A percentile compares a stretch with the other conserved stretches of the same genome.
Evolutionary conservation across 2,113 vertebrate genomes (phyloP).

Genomic region (Puntigrus tetrazona): DNA sequence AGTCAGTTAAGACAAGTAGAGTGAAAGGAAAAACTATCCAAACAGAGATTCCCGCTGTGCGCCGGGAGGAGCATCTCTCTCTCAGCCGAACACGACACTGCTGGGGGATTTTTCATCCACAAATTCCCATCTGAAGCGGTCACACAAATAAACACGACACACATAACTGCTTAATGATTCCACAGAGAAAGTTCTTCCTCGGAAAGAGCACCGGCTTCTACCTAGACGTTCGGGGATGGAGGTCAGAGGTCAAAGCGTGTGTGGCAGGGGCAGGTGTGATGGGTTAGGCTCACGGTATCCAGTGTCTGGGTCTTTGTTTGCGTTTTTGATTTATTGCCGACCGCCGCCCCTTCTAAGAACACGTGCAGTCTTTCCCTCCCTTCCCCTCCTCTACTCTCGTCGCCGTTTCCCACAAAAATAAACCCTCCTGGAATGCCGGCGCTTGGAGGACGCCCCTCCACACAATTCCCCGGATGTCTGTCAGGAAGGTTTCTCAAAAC

Average conservation of each 20-base stretch:
- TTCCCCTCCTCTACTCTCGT: slow-evolving; percentile 61
- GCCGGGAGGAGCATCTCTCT: slow-evolving; percentile 47
- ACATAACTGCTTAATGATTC: slow-evolving; percentile 29
- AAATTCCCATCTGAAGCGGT: slow-evolving; percentile 4
- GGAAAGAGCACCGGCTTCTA: slow-evolving; percentile 24
- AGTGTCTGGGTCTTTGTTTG: slow-evolving; percentile 70
- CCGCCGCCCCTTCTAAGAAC: slow-evolving; percentile 64
- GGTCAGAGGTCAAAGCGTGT: slow-evolving; percentile 57
- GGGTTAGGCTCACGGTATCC: slow-evolving; percentile 63
- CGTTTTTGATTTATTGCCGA: slow-evolving; percentile 74
- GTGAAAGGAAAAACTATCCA: slow-evolving; percentile 73
- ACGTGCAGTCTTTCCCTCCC: slow-evolving; percentile 61
- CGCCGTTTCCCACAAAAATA: slow-evolving; percentile 76
- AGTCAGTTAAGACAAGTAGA: slow-evolving; percentile 75
- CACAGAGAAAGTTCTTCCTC: neutral
- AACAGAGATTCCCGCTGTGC: slow-evolving; percentile 55
- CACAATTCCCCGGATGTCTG: slow-evolving; percentile 60
- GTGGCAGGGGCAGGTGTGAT: slow-evolving; percentile 75
- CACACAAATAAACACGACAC: slow-evolving; percentile 39
- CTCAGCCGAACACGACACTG: neutral
- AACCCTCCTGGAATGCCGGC: slow-evolving; percentile 70
- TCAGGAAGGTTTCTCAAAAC: slow-evolving; percentile 57
- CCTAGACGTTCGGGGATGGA: slow-evolving; percentile 59
- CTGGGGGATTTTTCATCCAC: slow-evolving; percentile 38
- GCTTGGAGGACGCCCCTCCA: slow-evolving; percentile 55